Evolutionary conservation across 2,888 invertebrate genomes (phyloP).

Genomic region (Aspidapion aeneum): DNA sequence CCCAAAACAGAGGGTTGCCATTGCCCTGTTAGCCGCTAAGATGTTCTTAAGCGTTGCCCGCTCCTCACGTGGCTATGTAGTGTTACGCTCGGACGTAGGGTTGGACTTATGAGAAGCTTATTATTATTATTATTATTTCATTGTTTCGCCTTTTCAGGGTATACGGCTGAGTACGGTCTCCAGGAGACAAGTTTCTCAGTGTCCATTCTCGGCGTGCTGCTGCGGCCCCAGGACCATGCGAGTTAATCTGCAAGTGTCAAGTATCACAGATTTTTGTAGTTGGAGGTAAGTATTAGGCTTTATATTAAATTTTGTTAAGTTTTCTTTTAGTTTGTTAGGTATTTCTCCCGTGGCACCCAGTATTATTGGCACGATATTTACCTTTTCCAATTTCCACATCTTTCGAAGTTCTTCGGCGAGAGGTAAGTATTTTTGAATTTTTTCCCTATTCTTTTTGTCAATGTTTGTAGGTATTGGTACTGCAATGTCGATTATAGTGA

Average conservation of each 20-base stretch:
- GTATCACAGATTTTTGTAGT: background rate
- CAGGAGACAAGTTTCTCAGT: background rate
- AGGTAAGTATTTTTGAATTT: background rate
- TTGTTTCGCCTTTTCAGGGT: background rate
- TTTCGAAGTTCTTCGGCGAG: background rate
- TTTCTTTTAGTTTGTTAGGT: background rate
- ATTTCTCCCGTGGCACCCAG: background rate
- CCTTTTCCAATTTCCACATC: background rate
- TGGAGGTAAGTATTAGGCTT: background rate
- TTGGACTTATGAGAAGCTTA: too few species aligned
- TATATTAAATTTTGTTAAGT: background rate
- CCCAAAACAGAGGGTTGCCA: too few species aligned
- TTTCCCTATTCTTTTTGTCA: background rate
- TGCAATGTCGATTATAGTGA: background rate
- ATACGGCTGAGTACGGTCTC: background rate
- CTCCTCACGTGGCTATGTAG: too few species aligned
- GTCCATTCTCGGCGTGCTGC: background rate
- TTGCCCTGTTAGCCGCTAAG: too few species aligned
- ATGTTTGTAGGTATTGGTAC: background rate
- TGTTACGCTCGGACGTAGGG: too few species aligned
- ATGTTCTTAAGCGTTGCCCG: too few species aligned
- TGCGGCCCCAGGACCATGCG: background rate
- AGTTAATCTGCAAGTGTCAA: background rate
- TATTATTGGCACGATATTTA: background rate
- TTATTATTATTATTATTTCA: background rate